Evolutionary conservation across 2,113 vertebrate species (phyloP), one percentile per base, ranked within the genome.

Genomic region (Zootoca vivipara): DNA sequence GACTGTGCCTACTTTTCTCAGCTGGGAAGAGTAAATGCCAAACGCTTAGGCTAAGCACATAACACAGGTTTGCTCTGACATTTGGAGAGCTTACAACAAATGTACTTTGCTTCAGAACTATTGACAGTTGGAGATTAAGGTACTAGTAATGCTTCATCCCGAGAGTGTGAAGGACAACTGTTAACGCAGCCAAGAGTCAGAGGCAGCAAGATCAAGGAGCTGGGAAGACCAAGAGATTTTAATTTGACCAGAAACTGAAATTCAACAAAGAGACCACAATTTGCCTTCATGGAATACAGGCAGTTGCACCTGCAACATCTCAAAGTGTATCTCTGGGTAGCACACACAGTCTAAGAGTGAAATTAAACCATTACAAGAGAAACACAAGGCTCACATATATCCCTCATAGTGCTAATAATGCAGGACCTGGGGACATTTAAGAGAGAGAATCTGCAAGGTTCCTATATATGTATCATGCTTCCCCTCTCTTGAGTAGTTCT

Each of bases 121-220:
- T 96, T 97, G 97, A 97, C 97, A 97, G 95, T 93, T 91, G 91
- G 96, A 96, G 96, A 96, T 97, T 97, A 97, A 96, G 96, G 96
- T 94, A 94, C 95, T 95, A 91, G 94, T 93, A 94, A 93, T 92
- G 94, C 96, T 95, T 95, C 93, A 95, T 96, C 96, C 95, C 79
- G 9, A 87, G 95, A 95, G 95, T 94, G 92, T 92, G 93, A 93
- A 94, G 93, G 95, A 94, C 94, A 94, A 95, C 91, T 94, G 95
- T 96, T 96, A 95, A 96, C 93, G 92, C 94, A 95, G 93, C 95
- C 94, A 93, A 93, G 94, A 91, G 89, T 58, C 46, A 38, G 89
- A 93, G 91, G 93, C 93, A 95, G 93, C 87, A 24, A 40, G 85
- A 73, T 87, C 33, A 38, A 84, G 0, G 42, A 92, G 91, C 69